Base-by-base conservation (phyloP, 2,888 invertebrate species). In the Temnothorax rugatulus region DNA sequence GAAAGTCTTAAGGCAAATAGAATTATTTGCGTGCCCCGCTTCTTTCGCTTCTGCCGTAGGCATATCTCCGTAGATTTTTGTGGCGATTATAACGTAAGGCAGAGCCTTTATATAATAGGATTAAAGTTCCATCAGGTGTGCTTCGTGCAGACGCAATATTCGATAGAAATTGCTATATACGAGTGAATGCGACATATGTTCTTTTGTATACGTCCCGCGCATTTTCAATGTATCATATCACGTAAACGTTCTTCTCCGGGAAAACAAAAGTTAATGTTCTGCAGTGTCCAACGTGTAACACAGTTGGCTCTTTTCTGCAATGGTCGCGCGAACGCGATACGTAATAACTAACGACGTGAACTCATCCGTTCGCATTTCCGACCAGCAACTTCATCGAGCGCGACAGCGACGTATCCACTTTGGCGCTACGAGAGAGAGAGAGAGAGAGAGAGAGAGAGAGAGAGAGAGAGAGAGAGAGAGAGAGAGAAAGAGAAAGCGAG, bases 331-430 rank as follows among this genome's bases (percentile, higher is more conserved):
- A 34, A 18, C 18, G 61, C 44, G 76, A 63, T 50, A 41, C 15
- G n/a, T 59, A 47, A 69, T 59, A 59, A 69, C 57, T 13, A 18
- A 11, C n/a, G 44, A 68, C 44, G 57, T 50, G 44, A 52, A 64
- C 52, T 64, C 64, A 61, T 79, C 57, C 34, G 59, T 34, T 77
- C 77, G 25, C 66, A 54, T 41, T 66, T 79, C 41, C 18, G 69
- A 38, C 47, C 47, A 50, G 79, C 47, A 25, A 76, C 76, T 64
- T 76, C 76, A 76, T 76, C 64, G 76, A 41, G 50, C 52, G n/a
- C 59, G 52, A 76, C 64, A 64, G 76, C 63, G 50, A 63, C 8
- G 38, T 64, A 63, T 76, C 63, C 25, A 15, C 76, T 76, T 52
- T 41, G 76, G 34, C 13, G 38, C 73, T 41, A 9, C 7, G 57